A percentile compares a stretch with the other conserved stretches of the same genome.
phyloP scores from a whole-genome alignment of 1,140 invertebrate genomes.

The Drosophila truncata region DNA sequence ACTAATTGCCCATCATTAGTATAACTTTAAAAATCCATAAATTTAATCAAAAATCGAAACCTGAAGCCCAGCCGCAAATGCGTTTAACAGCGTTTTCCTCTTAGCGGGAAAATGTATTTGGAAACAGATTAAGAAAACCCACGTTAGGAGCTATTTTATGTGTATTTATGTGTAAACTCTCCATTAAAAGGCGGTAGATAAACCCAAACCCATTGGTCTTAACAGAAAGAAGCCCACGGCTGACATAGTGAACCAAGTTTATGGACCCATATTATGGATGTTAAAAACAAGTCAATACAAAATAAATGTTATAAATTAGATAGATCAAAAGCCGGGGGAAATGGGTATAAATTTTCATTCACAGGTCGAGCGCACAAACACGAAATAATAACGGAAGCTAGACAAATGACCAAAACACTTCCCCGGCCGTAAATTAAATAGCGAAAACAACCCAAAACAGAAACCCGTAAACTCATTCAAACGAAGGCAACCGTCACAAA shows the following conservation, averaged over 20 bases:
- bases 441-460: neutral
- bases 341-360: constrained; percentile 33
- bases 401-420: constrained; percentile 55
- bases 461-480: constrained; percentile 58
- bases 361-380: constrained; percentile 15
- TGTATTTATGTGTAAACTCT: constrained; percentile 48
- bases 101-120: constrained; percentile 33
- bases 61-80: constrained; percentile 38
- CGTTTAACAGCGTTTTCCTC: constrained; percentile 40
- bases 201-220: constrained; percentile 22
- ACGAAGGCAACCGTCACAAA: constrained; percentile 58
- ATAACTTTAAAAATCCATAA: constrained; percentile 41
- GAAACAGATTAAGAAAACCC: constrained; percentile 46
- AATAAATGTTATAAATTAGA: constrained; percentile 73
- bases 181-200: constrained; percentile 50
- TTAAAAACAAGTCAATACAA: constrained; percentile 62
- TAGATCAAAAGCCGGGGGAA: constrained; percentile 20
- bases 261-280: constrained; percentile 52
- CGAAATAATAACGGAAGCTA: constrained; percentile 61
- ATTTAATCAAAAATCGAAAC: constrained; percentile 23
- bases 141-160: constrained; percentile 55
- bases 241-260: constrained; percentile 31
- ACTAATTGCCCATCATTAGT: constrained; percentile 30
- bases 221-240: constrained; percentile 24
- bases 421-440: constrained; percentile 38